These are phyloP conservation scores for Drosophila hydei DNA, from an alignment of 1,140 invertebrate species.

Conservation along the genomic window DNA sequence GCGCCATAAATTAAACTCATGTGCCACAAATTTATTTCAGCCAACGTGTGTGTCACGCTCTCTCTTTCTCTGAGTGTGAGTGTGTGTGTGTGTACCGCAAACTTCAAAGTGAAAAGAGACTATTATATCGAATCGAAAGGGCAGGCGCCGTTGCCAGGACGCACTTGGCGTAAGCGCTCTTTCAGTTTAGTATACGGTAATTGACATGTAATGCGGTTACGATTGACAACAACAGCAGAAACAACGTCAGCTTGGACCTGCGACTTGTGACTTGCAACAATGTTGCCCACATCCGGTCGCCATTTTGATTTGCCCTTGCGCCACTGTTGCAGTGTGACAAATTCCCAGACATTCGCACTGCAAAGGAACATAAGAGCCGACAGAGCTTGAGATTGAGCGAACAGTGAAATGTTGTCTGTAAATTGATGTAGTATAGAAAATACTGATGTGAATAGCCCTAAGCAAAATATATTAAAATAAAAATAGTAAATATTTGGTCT, in stretches of 20 bases:
- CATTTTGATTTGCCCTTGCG: constrained; percentile 59
- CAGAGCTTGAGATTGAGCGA: constrained; percentile 24
- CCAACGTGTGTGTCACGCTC: constrained; percentile 8
- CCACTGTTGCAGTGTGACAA: constrained; percentile 57
- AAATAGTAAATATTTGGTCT: too few species aligned
- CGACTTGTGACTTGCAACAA: constrained; percentile 65
- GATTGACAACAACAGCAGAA: constrained; percentile 73
- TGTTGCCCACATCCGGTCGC: constrained; percentile 71
- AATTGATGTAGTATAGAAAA: neutral
- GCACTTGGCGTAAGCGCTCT: constrained; percentile 73
- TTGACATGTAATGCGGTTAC: constrained; percentile 81
- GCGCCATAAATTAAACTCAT: constrained; percentile 77
- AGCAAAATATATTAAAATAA: too few species aligned
- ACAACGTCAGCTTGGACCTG: constrained; percentile 29
- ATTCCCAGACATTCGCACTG: constrained; percentile 49
- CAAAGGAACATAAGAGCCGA: constrained; percentile 51
- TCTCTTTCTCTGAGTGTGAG: constrained; percentile 1
- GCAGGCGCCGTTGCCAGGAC: constrained; percentile 45
- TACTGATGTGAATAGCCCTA: too few species aligned
- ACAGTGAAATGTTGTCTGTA: constrained; percentile 11
- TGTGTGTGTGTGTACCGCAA: constrained; percentile 20
- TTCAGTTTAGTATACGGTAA: constrained; percentile 77
- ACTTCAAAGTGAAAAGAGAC: constrained; percentile 51
- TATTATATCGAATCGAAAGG: constrained; percentile 47
- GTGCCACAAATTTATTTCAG: constrained; percentile 68